Percentiles rank a stretch among this genome's conserved stretches.
These are phyloP conservation scores for Drosophila varians DNA, from an alignment of 1,140 invertebrate genomes.

Conservation along the genomic window DNA sequence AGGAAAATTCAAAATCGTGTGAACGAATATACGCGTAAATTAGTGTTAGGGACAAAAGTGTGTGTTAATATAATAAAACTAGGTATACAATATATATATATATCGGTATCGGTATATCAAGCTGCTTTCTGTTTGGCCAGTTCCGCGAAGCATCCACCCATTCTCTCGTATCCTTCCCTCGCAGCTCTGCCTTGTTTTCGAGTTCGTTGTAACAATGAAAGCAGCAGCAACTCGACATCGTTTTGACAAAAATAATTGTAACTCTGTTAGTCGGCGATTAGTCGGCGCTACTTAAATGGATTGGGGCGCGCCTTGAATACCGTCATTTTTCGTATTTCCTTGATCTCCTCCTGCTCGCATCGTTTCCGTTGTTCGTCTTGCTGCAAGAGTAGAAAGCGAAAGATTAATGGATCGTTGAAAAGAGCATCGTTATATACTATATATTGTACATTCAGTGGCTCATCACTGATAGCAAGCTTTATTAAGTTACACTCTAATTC, in stretches of 20 bases:
- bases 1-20: neutral
- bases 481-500: no score
- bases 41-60: slow-evolving; percentile 36
- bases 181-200: neutral
- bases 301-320: slow-evolving; percentile 82
- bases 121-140: neutral
- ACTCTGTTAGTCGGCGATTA: slow-evolving; percentile 13
- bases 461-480: no score
- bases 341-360: slow-evolving; percentile 63
- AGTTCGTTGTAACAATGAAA: neutral
- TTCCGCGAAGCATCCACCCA: neutral
- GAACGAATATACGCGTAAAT: slow-evolving; percentile 17
- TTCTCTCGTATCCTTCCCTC: neutral
- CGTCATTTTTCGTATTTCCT: slow-evolving; percentile 72
- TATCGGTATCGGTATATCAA: neutral
- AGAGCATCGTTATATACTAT: no score
- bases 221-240: slow-evolving; percentile 6
- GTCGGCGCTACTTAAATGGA: slow-evolving; percentile 69
- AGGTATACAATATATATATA: slow-evolving; percentile 1
- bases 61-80: slow-evolving; percentile 27
- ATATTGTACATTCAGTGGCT: no score
- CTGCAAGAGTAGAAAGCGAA: slow-evolving; percentile 42
- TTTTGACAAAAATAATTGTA: slow-evolving; percentile 26
- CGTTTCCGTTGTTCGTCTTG: slow-evolving; percentile 79
- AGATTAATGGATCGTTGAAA: neutral